Base-by-base conservation (phyloP, 2,888 invertebrate species). In the Philereme transversata region DNA sequence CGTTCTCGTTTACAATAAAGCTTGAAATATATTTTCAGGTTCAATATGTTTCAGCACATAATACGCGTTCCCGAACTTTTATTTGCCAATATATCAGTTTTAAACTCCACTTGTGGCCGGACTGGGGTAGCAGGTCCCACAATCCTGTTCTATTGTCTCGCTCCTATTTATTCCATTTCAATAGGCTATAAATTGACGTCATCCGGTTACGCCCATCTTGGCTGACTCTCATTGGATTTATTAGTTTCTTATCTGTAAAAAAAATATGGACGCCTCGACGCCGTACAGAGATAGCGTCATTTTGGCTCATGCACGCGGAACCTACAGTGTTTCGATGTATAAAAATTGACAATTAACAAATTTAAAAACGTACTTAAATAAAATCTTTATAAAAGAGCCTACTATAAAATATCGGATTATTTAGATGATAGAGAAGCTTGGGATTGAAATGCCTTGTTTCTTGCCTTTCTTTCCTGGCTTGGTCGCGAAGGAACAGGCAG, bases 181-280 rank as follows among this genome's bases (percentile, higher is more conserved):
- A 65, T 67, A 58, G 56, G 57, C 54, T 53, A 68, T 69, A 69
- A 69, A 68, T 68, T 67, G 58, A 49, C 48, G 57, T 62, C 59
- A 51, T 38, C 48, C 51, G 57, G 57, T 52, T 57, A 61, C 58
- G 55, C 67, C 62, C 55, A 51, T 61, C 56, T 52, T 59, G 50
- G 51, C 60, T 47, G 67, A 60, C 60, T 62, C 64, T 64, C 62
- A 65, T 65, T 62, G 48, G 59, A 70, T 68, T 70, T 70, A 68
- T 66, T 61, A 51, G 60, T 3, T 22, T 22, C 22, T 22, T 22
- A 22, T 2, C 22, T 22, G 22, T 22, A 22, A 22, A 22, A 22
- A 22, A 22, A 3, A 22, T 22, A 22, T 22, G 22, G 22, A 22
- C 22, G 22, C 22, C 22, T 22, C 22, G 22, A 22, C 22, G 22